These are phyloP conservation scores for Cynopterus brachyotis DNA, from an alignment of 2,113 vertebrate genomes.

Conservation along the genomic window DNA sequence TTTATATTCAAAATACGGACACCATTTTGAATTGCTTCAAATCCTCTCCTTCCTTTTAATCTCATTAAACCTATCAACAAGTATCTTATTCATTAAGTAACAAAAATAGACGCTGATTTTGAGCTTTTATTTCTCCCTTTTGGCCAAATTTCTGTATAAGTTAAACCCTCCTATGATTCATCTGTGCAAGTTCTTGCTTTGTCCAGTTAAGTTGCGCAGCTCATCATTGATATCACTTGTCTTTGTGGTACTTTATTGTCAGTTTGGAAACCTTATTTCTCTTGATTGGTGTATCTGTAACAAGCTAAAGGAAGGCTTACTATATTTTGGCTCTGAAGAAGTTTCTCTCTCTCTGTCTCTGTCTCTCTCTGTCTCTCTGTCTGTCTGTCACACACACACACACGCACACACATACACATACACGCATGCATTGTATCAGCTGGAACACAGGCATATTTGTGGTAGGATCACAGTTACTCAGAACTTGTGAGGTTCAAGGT, in stretches of 20 bases:
- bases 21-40: background rate
- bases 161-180: background rate
- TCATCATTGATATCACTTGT: background rate
- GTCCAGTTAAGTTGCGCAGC: background rate
- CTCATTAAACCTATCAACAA: background rate
- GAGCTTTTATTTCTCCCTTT: background rate
- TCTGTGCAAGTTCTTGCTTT: background rate
- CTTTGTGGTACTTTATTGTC: background rate
- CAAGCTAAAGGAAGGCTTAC: background rate
- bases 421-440: background rate
- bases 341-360: background rate
- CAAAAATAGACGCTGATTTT: background rate
- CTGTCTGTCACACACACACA: no score
- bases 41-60: background rate
- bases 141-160: background rate
- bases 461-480: conserved; percentile 40
- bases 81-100: background rate
- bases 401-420: background rate
- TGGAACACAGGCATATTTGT: background rate
- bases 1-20: background rate
- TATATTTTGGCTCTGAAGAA: conserved; percentile 24
- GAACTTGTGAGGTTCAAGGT: background rate
- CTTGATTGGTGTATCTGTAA: background rate
- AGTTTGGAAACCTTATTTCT: background rate
- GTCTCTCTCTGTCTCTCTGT: no score